Evolutionary conservation across 1,140 invertebrate genomes (phyloP).

Genomic region (Dufourea novaeangliae): DNA sequence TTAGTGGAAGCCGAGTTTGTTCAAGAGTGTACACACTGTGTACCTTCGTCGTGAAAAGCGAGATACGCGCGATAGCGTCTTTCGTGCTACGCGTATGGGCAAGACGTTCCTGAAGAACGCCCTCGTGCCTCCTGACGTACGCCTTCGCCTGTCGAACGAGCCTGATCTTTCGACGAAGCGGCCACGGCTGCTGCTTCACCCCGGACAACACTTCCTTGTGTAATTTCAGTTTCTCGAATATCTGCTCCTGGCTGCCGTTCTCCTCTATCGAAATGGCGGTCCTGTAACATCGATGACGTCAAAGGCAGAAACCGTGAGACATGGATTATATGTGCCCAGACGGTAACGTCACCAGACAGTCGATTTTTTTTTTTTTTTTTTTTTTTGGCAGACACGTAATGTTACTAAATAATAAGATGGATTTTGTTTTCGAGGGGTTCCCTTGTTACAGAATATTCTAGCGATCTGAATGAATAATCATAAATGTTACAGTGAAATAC

Average conservation of each 20-base stretch:
- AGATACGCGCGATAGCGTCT: slow-evolving; percentile 91
- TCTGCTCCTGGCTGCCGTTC: slow-evolving; percentile 89
- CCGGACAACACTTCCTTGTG: slow-evolving; percentile 96
- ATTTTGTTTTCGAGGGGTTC: too few relatives aligned
- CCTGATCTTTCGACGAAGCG: slow-evolving; percentile 92
- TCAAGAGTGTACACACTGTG: too few relatives aligned
- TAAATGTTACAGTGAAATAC: slow-evolving; percentile 67
- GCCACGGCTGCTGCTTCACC: slow-evolving; percentile 94
- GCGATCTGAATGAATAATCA: too few relatives aligned
- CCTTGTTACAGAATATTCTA: too few relatives aligned
- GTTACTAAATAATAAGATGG: too few relatives aligned
- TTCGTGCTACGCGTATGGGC: slow-evolving; percentile 93
- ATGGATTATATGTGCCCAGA: too few relatives aligned
- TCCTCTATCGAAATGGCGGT: slow-evolving; percentile 90
- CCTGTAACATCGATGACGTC: too few relatives aligned
- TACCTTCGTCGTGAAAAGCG: slow-evolving; percentile 89
- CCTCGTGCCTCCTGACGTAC: slow-evolving; percentile 94
- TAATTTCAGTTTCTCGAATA: slow-evolving; percentile 94
- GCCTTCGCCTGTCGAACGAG: slow-evolving; percentile 92
- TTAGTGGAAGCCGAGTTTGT: too few relatives aligned
- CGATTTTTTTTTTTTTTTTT: too few relatives aligned
- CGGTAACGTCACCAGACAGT: too few relatives aligned
- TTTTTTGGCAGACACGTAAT: too few relatives aligned
- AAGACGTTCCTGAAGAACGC: slow-evolving; percentile 92
- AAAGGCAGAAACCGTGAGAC: too few relatives aligned